Base-by-base conservation (phyloP, 2,888 invertebrate genomes). In the Chrysolina haemoptera region DNA sequence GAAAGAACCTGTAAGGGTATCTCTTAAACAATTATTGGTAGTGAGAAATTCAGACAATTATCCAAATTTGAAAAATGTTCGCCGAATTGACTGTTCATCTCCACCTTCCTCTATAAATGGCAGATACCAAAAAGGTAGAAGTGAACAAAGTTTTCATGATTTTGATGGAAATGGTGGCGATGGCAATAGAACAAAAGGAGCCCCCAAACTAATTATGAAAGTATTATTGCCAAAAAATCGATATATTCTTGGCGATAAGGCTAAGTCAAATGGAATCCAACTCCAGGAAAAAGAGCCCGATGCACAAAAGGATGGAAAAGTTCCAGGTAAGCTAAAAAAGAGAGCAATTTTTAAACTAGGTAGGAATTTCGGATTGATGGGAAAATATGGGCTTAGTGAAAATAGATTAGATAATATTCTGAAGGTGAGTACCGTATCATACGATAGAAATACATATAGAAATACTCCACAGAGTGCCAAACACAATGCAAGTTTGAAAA, bases 251-350 rank as follows among this genome's bases (percentile, higher is more conserved):
- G 59, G 2, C 4, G n/a, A 35, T 11, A 59, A 59, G n/a, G 11
- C 10, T 5, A 14, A 22, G 4, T 12, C 59, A 4, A 27, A 59
- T 59, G 59, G 11, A 3, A 59, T n/a, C 27, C 14, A 35, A 59
- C n/a, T 11, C 1, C 50, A n/a, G 35, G 11, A 59, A 35, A 59
- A 27, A 16, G 35, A 59, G 14, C 2, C 9, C 12, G 27, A 59
- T 14, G 10, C n/a, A 59, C 35, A 12, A 9, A n/a, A 59, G 27
- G 27, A 27, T 59, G 59, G 35, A 59, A 12, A 12, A 59, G 14
- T 59, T 14, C 35, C 59, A 59, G 59, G 59, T 59, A 59, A 59
- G 59, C 59, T 59, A 14, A 59, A 59, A 59, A 59, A 14, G 27
- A 59, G 35, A 59, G 59, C 59, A n/a, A 59, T 59, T 1, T 27